These are phyloP conservation scores for Melozone crissalis DNA, from an alignment of 2,113 vertebrate species.

Conservation along the genomic window DNA sequence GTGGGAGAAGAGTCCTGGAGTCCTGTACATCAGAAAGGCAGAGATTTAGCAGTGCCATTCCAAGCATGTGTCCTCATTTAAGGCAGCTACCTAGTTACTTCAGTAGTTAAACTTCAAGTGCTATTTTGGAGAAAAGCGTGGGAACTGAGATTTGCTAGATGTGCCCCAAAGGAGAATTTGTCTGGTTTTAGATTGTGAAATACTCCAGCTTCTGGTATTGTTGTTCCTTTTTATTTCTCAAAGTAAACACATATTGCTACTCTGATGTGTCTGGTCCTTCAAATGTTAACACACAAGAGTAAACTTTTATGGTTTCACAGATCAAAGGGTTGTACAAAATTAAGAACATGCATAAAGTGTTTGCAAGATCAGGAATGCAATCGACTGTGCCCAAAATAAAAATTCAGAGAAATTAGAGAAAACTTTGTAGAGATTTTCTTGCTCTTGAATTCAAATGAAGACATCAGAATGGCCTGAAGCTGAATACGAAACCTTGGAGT, in stretches of 20 bases:
- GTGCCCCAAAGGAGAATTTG: conserved; percentile 41
- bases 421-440: not conserved
- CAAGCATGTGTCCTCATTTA: not conserved
- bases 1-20: not conserved
- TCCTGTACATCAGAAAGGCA: not conserved
- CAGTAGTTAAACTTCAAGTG: not conserved
- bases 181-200: conserved; percentile 43
- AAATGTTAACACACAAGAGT: conserved; percentile 34
- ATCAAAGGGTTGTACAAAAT: conserved; percentile 54
- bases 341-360: conserved; percentile 31
- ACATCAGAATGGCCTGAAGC: not conserved
- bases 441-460: not conserved
- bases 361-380: conserved; percentile 9
- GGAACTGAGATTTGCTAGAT: conserved; percentile 31
- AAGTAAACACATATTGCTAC: conserved; percentile 44
- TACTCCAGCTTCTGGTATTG: conserved; percentile 36
- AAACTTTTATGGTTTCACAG: conserved; percentile 23
- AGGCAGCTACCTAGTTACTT: not conserved
- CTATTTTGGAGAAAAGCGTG: not conserved
- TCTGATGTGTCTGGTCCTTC: conserved; percentile 3
- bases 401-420: not conserved
- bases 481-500: not conserved
- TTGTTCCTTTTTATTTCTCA: conserved; percentile 45
- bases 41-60: not conserved
- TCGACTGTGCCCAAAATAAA: not conserved